These are phyloP conservation scores for Sitta europaea DNA, from an alignment of 2,113 vertebrate genomes.

Conservation along the genomic window DNA sequence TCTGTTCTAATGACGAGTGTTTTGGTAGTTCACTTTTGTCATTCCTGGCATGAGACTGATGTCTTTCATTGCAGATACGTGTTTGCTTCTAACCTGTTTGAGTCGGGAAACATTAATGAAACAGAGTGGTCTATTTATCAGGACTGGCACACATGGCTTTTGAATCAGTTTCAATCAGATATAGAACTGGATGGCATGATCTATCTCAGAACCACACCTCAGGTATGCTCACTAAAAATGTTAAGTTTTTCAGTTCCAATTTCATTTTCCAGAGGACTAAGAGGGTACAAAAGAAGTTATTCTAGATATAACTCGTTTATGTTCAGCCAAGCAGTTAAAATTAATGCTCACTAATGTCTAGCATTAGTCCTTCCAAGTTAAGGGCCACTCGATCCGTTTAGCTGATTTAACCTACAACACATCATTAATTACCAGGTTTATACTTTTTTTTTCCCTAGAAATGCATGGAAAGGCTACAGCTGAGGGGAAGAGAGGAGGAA, in stretches of 20 bases:
- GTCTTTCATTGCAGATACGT: slow-evolving; percentile 70
- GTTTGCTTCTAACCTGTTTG: slow-evolving; percentile 82
- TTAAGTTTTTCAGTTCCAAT: background rate
- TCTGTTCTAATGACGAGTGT: background rate
- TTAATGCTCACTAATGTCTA: background rate
- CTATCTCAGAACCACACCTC: slow-evolving; percentile 79
- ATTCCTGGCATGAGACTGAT: background rate
- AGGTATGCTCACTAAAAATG: slow-evolving; percentile 58
- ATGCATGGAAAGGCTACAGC: slow-evolving; percentile 82
- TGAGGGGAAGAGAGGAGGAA: slow-evolving; percentile 79
- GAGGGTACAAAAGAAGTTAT: background rate
- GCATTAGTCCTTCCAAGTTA: background rate
- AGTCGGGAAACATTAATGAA: slow-evolving; percentile 78
- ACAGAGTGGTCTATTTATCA: slow-evolving; percentile 83
- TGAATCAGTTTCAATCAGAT: slow-evolving; percentile 75
- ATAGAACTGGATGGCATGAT: slow-evolving; percentile 82
- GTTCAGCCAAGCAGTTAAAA: background rate
- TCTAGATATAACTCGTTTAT: background rate
- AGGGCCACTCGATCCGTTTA: background rate
- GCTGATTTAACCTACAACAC: background rate
- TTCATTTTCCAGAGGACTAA: background rate
- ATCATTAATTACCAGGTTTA: background rate
- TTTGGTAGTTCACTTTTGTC: background rate
- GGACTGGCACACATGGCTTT: slow-evolving; percentile 84
- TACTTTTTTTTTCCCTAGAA: slow-evolving; percentile 45